These are phyloP conservation scores for Ctena decussata DNA, from an alignment of 2,888 invertebrate genomes.

Conservation along the genomic window DNA sequence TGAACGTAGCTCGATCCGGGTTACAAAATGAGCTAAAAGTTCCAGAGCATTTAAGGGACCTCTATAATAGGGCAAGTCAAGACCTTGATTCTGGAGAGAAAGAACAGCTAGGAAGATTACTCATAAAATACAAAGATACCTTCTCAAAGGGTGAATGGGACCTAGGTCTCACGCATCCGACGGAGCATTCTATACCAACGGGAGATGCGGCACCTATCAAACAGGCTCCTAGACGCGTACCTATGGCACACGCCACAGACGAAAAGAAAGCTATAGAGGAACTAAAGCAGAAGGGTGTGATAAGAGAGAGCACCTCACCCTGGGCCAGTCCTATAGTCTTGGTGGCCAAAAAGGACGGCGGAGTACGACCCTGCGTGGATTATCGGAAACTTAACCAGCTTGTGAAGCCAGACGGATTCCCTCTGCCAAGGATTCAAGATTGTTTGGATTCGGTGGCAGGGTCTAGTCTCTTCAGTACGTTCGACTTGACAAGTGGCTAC, in stretches of 20 bases:
- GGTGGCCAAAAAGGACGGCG: constrained; percentile 35
- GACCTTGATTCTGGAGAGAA: not conserved
- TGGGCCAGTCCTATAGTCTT: constrained; percentile 42
- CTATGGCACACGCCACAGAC: constrained; percentile 36
- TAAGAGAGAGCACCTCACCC: constrained; percentile 37
- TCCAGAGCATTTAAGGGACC: too few species aligned
- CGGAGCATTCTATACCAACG: constrained; percentile 38
- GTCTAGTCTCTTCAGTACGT: constrained; percentile 31
- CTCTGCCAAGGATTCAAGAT: constrained; percentile 42
- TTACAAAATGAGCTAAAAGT: too few species aligned
- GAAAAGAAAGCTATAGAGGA: constrained; percentile 43
- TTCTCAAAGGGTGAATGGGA: too few species aligned
- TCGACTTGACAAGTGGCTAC: constrained; percentile 46
- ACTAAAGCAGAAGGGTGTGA: constrained; percentile 36
- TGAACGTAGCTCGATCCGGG: constrained; percentile 12
- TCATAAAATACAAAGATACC: too few species aligned
- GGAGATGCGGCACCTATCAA: constrained; percentile 36
- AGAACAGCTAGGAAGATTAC: not conserved
- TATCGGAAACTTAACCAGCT: constrained; percentile 36
- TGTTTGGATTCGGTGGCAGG: constrained; percentile 43
- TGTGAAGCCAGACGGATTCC: constrained; percentile 36
- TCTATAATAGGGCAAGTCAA: constrained; percentile 22
- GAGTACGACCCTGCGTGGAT: constrained; percentile 42
- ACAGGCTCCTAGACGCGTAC: constrained; percentile 43
- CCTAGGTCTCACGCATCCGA: not conserved